Percentiles rank a stretch among this genome's conserved stretches.
Evolutionary conservation across 2,113 vertebrate species (phyloP).

Genomic region (Aspidoscelis tigris): DNA sequence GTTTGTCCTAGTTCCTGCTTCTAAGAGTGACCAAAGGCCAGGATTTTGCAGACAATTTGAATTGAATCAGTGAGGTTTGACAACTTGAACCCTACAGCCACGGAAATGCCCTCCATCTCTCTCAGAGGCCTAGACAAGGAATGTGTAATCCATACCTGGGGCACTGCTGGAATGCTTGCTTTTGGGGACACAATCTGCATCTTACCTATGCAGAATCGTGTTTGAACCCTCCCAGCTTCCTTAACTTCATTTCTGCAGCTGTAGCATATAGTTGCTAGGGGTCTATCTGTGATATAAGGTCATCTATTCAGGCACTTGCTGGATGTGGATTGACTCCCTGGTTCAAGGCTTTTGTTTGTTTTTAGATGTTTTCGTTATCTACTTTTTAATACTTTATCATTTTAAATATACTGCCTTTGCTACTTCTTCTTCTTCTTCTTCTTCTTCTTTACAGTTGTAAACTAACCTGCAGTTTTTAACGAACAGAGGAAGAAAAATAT

Average conservation of each 20-base stretch:
- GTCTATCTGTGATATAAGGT: not conserved
- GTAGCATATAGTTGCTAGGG: not conserved
- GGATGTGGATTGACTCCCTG: too few relatives aligned
- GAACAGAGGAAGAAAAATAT: too few relatives aligned
- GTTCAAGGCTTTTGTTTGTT: too few relatives aligned
- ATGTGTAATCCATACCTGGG: not conserved
- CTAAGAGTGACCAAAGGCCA: not conserved
- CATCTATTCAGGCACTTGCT: not conserved
- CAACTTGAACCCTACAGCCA: not conserved
- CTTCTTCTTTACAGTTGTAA: too few relatives aligned
- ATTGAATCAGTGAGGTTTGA: not conserved
- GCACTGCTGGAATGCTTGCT: not conserved
- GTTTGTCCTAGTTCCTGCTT: not conserved
- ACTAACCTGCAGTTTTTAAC: too few relatives aligned
- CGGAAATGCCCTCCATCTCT: not conserved
- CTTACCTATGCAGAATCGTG: conserved; percentile 6
- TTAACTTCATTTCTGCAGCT: not conserved
- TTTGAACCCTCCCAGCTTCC: not conserved
- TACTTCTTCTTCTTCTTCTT: too few relatives aligned
- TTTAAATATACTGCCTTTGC: too few relatives aligned
- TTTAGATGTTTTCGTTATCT: too few relatives aligned
- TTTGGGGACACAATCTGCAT: rapidly evolving
- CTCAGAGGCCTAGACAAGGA: not conserved
- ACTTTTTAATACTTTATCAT: too few relatives aligned
- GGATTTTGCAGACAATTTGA: not conserved